Percentiles rank a stretch among this genome's conserved stretches.
These are phyloP conservation scores for Candidula unifasciata DNA, from an alignment of 2,888 invertebrate species.

Conservation along the genomic window DNA sequence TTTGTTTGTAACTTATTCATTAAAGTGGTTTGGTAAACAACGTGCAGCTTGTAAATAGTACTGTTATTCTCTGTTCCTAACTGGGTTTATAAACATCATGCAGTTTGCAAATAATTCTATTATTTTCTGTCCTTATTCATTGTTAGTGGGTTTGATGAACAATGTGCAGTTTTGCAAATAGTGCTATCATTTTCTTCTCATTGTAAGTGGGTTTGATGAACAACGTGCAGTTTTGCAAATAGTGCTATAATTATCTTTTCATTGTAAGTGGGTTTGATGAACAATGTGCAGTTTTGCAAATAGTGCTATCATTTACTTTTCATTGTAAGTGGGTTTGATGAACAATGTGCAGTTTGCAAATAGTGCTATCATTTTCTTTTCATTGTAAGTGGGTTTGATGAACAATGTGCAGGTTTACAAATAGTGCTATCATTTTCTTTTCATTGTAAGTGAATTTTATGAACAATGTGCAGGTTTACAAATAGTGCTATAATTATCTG, in stretches of 20 bases:
- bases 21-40: constrained; percentile 4
- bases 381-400: background rate
- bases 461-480: background rate
- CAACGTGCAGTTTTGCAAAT: constrained; percentile 23
- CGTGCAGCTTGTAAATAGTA: constrained; percentile 21
- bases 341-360: constrained; percentile 28
- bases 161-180: constrained; percentile 31
- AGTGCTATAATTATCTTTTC: background rate
- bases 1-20: background rate
- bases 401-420: constrained; percentile 16
- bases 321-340: background rate
- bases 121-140: background rate
- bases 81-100: background rate
- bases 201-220: background rate
- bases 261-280: background rate
- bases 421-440: constrained; percentile 18
- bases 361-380: background rate
- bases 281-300: constrained; percentile 29
- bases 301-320: constrained; percentile 7
- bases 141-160: constrained; percentile 1
- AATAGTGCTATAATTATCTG: background rate
- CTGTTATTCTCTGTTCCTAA: background rate
- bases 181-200: background rate
- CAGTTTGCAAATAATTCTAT: constrained; percentile 31
- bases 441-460: background rate